Conservation (phyloP, 2,888 invertebrate genomes). For the Drosophila parthenogenetica region DNA sequence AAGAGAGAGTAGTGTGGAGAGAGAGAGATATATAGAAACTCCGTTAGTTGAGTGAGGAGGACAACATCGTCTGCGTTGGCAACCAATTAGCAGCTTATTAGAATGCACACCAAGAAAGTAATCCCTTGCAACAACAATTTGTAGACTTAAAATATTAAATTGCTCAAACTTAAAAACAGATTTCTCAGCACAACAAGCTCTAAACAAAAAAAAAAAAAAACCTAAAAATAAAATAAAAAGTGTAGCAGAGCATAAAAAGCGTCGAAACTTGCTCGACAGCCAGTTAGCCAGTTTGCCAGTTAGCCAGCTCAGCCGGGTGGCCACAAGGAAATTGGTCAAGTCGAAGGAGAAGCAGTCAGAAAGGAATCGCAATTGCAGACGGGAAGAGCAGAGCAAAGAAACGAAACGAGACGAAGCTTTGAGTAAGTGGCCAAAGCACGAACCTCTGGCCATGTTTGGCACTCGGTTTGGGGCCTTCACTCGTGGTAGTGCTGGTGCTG, state of each 20-base stretch:
- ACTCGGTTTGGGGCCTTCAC: constrained; percentile 48
- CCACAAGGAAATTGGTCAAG: constrained; percentile 40
- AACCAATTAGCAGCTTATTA: constrained; percentile 79
- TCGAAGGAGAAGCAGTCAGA: not conserved
- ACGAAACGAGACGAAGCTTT: constrained; percentile 32
- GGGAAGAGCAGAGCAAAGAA: constrained; percentile 20
- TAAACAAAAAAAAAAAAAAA: constrained; percentile 20
- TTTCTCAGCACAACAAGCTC: constrained; percentile 60
- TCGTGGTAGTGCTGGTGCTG: constrained; percentile 1
- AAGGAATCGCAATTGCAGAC: constrained; percentile 47
- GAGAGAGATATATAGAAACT: constrained; percentile 31
- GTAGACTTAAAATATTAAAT: constrained; percentile 79
- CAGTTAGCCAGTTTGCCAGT: constrained; percentile 18
- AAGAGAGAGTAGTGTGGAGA: not conserved
- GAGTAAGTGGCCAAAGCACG: constrained; percentile 44
- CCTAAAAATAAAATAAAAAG: constrained; percentile 11
- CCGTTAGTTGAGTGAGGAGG: constrained; percentile 54
- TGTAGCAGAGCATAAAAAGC: constrained; percentile 29
- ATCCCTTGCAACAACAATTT: constrained; percentile 75
- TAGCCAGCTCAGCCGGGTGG: constrained; percentile 36
- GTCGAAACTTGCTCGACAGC: constrained; percentile 45
- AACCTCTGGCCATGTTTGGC: constrained; percentile 63
- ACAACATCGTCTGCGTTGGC: constrained; percentile 59
- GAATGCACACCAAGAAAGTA: constrained; percentile 70
- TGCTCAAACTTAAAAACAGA: constrained; percentile 79